Evolutionary conservation across 2,888 invertebrate species (phyloP).

Genomic region (Lepas anatifera): DNA sequence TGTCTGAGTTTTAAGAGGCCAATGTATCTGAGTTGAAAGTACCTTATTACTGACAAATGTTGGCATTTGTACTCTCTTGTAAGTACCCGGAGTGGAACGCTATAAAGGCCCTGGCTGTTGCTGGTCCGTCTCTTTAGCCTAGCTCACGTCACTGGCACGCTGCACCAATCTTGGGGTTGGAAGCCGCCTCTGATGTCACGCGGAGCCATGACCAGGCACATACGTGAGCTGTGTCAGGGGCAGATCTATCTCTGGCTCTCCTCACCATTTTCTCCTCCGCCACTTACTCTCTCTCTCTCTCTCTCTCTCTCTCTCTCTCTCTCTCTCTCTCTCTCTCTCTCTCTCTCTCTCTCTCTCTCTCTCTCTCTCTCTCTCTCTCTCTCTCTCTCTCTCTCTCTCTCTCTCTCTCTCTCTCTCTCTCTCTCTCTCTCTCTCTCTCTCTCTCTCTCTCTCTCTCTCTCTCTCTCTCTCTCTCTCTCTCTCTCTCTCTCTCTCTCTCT

Average conservation of each 20-base stretch:
- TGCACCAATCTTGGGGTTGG: no score
- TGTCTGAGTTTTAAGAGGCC: no score
- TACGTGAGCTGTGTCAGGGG: no score
- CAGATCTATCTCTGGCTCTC: not conserved
- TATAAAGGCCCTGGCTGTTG: no score
- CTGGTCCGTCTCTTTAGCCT: no score
- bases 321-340: not conserved
- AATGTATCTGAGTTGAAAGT: no score
- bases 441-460: slow-evolving; percentile 4
- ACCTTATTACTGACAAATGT: no score
- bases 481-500: not conserved
- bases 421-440: slow-evolving; percentile 3
- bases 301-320: not conserved
- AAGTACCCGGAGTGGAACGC: no score
- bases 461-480: slow-evolving; percentile 7
- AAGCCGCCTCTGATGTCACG: no score
- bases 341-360: not conserved
- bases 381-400: not conserved
- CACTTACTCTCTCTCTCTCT: slow-evolving; percentile 6
- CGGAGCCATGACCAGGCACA: no score
- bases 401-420: slow-evolving; percentile 10
- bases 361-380: not conserved
- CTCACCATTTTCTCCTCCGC: not conserved
- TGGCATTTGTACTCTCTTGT: no score
- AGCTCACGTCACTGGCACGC: no score